phyloP scores from a whole-genome alignment of 2,113 vertebrate genomes.

The Atrichornis clamosus region DNA sequence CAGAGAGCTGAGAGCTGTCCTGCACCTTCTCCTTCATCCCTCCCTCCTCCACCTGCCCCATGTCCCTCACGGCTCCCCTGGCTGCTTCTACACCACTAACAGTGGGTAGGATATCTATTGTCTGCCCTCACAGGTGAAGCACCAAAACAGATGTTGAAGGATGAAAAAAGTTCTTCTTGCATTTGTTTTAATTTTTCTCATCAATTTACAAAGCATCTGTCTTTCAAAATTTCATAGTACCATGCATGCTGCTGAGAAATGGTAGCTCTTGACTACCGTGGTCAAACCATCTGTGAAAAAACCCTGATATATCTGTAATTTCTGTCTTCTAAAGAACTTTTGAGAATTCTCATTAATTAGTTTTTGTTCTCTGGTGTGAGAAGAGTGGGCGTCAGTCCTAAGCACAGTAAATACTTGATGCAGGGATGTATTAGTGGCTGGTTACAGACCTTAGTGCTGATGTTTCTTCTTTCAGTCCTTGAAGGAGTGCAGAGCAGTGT shows the following conservation, averaged over 20 bases:
- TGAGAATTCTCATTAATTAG: background rate
- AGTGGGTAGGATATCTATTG: fast-evolving
- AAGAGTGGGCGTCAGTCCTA: background rate
- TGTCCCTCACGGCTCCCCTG: fast-evolving
- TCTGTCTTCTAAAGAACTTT: background rate
- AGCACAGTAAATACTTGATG: background rate
- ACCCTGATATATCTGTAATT: background rate
- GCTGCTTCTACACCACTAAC: background rate
- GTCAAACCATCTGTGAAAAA: background rate
- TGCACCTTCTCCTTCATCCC: background rate
- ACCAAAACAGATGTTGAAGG: background rate
- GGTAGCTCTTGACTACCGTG: background rate
- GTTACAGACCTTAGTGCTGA: background rate
- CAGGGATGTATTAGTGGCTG: background rate
- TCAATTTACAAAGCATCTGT: background rate
- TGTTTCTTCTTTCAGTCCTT: background rate
- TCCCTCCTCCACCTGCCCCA: fast-evolving
- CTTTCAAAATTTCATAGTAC: background rate
- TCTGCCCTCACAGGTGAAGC: background rate
- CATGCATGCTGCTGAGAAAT: background rate
- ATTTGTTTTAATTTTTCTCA: background rate
- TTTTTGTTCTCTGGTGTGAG: background rate
- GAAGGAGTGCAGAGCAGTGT: background rate
- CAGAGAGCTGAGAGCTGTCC: background rate
- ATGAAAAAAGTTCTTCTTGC: background rate